A percentile compares a stretch with the other conserved stretches of the same genome.
Evolutionary conservation across 2,888 invertebrate species (phyloP).

Genomic region (Tipula unca): DNA sequence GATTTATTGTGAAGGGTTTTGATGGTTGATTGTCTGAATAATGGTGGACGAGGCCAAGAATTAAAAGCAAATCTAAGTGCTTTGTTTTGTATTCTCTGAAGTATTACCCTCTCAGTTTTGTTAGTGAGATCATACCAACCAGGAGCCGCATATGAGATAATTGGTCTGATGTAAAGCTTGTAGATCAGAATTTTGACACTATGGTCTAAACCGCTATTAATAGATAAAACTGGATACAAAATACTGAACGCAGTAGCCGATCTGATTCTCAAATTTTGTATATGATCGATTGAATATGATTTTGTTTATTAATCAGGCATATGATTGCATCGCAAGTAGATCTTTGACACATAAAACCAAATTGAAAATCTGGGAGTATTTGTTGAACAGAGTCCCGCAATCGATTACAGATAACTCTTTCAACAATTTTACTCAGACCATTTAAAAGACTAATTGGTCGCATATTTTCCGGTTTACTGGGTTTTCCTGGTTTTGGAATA

Average conservation of each 20-base stretch:
- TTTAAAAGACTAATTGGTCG: not conserved
- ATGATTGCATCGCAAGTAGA: not conserved
- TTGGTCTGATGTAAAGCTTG: not conserved
- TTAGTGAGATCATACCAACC: not conserved
- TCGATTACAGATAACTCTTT: not conserved
- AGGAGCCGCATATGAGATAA: not conserved
- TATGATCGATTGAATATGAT: not conserved
- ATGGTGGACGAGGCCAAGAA: not conserved
- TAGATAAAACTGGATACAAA: too few species aligned
- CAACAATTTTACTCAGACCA: not conserved
- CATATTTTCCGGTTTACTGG: not conserved
- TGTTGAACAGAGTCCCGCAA: not conserved
- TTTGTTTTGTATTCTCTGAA: not conserved
- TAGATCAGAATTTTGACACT: not conserved
- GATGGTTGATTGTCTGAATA: not conserved
- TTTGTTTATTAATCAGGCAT: not conserved
- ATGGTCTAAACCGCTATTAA: not conserved
- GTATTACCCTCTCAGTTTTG: not conserved
- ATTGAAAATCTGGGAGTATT: not conserved
- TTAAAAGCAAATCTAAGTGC: not conserved
- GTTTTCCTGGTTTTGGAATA: not conserved
- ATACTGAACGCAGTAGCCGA: too few species aligned
- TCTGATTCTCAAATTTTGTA: too few species aligned
- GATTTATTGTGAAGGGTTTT: not conserved
- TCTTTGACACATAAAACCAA: not conserved